Evolutionary conservation across 2,113 vertebrate genomes (phyloP).

Genomic region (Semicossyphus pulcher): DNA sequence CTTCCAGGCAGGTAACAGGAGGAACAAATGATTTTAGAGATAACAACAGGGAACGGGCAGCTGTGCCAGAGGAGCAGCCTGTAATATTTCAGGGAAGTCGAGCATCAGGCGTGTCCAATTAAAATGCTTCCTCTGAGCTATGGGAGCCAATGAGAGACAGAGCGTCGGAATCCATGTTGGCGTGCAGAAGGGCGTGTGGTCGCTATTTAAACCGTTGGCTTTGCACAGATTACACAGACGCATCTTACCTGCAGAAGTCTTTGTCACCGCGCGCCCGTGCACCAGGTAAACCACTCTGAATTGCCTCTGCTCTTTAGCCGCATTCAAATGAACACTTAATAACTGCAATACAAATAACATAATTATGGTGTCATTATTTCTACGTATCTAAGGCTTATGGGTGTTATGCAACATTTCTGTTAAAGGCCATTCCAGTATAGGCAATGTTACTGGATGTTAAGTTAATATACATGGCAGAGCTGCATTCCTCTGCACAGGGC

Average conservation of each 20-base stretch:
- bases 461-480: not conserved
- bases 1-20: not conserved
- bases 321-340: not conserved
- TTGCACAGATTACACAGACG: conserved; percentile 42
- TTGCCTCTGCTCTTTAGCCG: not conserved
- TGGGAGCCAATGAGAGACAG: conserved; percentile 68
- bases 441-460: not conserved
- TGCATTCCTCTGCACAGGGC: not conserved
- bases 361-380: not conserved
- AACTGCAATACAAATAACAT: not conserved
- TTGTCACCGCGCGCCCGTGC: conserved; percentile 6
- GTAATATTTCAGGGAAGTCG: not conserved
- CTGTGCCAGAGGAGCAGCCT: not conserved
- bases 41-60: not conserved
- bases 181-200: conserved; percentile 70
- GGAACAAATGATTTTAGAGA: not conserved
- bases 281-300: conserved; percentile 62
- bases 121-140: conserved; percentile 7
- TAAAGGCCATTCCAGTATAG: not conserved
- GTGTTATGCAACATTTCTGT: conserved; percentile 18
- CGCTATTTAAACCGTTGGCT: conserved; percentile 76
- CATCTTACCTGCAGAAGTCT: conserved; percentile 45
- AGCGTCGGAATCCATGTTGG: conserved; percentile 25
- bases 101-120: conserved; percentile 47
- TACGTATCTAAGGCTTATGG: too few relatives aligned